Conservation (phyloP, 1,140 invertebrate species). For the Ridgeia piscesae region DNA sequence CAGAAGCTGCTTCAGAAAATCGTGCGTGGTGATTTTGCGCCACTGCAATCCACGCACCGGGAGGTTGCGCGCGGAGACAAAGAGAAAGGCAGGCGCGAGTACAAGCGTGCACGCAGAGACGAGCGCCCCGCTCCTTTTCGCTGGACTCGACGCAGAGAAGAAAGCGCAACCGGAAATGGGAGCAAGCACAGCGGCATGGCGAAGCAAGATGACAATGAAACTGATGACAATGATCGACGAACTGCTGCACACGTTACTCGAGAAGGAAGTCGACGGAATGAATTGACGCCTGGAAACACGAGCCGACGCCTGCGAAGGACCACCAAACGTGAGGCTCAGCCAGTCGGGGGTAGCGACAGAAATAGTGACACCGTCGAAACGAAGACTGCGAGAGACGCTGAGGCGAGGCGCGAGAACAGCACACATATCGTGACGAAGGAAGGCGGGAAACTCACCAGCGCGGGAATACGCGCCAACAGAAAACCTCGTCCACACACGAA, state of each 20-base stretch:
- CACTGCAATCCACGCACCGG: background rate
- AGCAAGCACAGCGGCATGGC: background rate
- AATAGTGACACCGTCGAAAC: background rate
- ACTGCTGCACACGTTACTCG: background rate
- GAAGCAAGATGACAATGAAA: background rate
- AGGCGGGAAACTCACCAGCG: background rate
- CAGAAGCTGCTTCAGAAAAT: background rate
- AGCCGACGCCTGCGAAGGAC: background rate
- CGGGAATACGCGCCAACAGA: background rate
- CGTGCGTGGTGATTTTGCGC: background rate
- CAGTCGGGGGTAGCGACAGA: background rate
- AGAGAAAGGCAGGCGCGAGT: background rate
- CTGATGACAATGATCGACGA: background rate
- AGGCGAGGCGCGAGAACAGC: background rate
- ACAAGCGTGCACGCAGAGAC: background rate
- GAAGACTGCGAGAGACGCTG: background rate
- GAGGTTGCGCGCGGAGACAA: background rate
- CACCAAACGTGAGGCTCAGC: background rate
- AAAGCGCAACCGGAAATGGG: no score
- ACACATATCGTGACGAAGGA: background rate
- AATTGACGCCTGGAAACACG: background rate
- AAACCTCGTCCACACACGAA: background rate
- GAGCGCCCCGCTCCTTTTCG: no score
- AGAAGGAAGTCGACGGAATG: background rate
- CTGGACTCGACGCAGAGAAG: no score